Evolutionary conservation across 2,888 invertebrate species (phyloP).

Genomic region (Zhengitettix transpicula): DNA sequence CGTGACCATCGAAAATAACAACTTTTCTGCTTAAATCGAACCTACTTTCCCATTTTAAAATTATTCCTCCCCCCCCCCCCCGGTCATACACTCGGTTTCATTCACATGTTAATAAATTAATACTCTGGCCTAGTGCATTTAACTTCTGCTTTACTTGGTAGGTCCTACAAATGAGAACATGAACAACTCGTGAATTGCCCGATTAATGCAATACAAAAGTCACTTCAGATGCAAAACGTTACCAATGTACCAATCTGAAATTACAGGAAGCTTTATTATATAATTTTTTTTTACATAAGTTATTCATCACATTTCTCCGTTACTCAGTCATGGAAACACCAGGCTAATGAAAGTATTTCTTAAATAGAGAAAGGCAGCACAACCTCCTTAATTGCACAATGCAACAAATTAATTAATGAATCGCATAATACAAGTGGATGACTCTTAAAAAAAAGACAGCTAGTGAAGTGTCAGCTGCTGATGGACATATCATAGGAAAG

Average conservation of each 20-base stretch:
- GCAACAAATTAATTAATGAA: slow-evolving; percentile 8
- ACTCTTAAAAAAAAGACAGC: slow-evolving; percentile 5
- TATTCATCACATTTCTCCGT: neutral
- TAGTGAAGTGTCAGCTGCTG: too few species aligned
- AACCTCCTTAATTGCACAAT: slow-evolving; percentile 8
- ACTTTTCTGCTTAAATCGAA: too few species aligned
- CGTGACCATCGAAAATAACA: too few species aligned
- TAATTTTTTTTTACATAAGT: neutral
- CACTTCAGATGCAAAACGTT: slow-evolving; percentile 8
- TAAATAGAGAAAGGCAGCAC: slow-evolving; percentile 9
- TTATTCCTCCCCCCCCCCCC: too few species aligned
- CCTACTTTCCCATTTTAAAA: too few species aligned
- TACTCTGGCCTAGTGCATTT: slow-evolving; percentile 24
- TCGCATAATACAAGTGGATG: slow-evolving; percentile 8
- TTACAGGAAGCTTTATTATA: slow-evolving; percentile 8
- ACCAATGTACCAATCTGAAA: slow-evolving; percentile 11
- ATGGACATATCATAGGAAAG: too few species aligned
- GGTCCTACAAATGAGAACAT: slow-evolving; percentile 17
- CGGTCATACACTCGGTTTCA: neutral
- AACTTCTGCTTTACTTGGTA: slow-evolving; percentile 15
- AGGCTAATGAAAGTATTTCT: slow-evolving; percentile 5
- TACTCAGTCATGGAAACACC: slow-evolving; percentile 6
- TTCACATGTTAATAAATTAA: slow-evolving; percentile 16
- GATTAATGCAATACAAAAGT: slow-evolving; percentile 13
- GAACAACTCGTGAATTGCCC: slow-evolving; percentile 10